Base-by-base conservation (phyloP, 2,797 vertebrate species). In the Hoplostethus atlanticus region DNA sequence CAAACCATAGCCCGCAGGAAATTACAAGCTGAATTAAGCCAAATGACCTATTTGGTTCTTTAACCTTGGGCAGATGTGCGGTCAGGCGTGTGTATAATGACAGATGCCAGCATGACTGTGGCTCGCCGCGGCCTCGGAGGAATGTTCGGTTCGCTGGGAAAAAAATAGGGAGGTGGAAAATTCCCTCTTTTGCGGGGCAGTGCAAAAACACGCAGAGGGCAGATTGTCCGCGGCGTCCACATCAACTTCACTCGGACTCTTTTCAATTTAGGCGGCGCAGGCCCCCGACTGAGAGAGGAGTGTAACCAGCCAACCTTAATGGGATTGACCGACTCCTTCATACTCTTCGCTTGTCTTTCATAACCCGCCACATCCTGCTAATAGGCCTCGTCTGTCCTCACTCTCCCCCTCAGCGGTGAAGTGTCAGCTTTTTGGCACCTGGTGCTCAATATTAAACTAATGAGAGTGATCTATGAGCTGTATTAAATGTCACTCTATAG, bases 391-490 rank as follows among this genome's bases (percentile, higher is more conserved):
- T 71, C 76, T 76, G 68, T 57, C 54, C 64, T 79, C 40, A 36
- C 55, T 55, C 68, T 68, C 44, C 54, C 42, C 66, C 67, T 52
- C 38, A 64, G 68, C 11, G 57, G 48, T 56, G 56, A 64, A 52
- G 55, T 81, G 84, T 77, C 77, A 79, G 64, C 54, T 76, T 72
- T 71, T 71, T 69, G 74, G 73, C 73, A 79, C 62, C 30, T 2
- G 2, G 57, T 66, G 65, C 75, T 84, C 76, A 81, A 74, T 68
- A 72, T 66, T 71, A 60, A 68, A 61, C 79, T 77, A 88, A 87
- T 86, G 75, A 87, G 81, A 55, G 76, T 55, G 56, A 83, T 81
- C 73, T 73, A 79, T 77, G 79, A 83, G 47, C 63, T 62, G 71
- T 70, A 80, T 72, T 80, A 79, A 85, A 77, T 84, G 76, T 77